Evolutionary conservation across 2,113 vertebrate genomes (phyloP).

Genomic region (Gymnocephalus cernua): DNA sequence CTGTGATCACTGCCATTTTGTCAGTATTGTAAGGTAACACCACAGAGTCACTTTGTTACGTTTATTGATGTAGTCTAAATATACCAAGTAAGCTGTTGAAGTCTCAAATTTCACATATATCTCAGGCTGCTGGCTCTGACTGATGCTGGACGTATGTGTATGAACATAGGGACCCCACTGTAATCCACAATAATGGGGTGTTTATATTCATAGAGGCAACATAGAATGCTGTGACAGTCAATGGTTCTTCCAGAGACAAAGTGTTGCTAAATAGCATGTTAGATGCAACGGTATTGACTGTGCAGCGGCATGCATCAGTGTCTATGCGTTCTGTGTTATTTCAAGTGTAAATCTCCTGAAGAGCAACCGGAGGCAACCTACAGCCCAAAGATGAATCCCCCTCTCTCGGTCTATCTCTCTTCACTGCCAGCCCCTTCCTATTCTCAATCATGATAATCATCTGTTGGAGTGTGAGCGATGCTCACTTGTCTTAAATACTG

Average conservation of each 20-base stretch:
- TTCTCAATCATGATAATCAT: conserved; percentile 66
- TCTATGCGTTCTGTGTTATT: conserved; percentile 45
- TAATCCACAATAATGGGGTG: conserved; percentile 6
- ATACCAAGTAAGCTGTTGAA: conserved; percentile 42
- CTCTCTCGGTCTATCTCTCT: neutral
- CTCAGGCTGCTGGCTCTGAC: conserved; percentile 16
- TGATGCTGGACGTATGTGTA: neutral
- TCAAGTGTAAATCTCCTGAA: conserved; percentile 45
- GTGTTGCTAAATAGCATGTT: conserved; percentile 18
- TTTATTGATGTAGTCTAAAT: conserved; percentile 45
- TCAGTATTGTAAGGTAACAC: conserved; percentile 44
- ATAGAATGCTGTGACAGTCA: conserved; percentile 38
- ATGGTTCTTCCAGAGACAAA: conserved; percentile 34
- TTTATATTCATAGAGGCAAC: conserved; percentile 24
- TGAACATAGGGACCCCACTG: conserved; percentile 1
- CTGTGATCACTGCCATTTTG: conserved; percentile 42
- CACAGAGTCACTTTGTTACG: conserved; percentile 30
- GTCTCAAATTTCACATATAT: conserved; percentile 51
- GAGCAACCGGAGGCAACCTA: conserved; percentile 35
- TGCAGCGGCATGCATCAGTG: conserved; percentile 16
- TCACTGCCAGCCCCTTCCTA: neutral
- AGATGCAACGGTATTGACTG: conserved; percentile 10
- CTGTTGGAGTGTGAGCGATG: conserved; percentile 49
- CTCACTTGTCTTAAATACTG: conserved; percentile 66
- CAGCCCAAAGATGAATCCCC: conserved; percentile 16